phyloP scores from a whole-genome alignment of 1,140 invertebrate genomes.

The Tyrophagus putrescentiae region DNA sequence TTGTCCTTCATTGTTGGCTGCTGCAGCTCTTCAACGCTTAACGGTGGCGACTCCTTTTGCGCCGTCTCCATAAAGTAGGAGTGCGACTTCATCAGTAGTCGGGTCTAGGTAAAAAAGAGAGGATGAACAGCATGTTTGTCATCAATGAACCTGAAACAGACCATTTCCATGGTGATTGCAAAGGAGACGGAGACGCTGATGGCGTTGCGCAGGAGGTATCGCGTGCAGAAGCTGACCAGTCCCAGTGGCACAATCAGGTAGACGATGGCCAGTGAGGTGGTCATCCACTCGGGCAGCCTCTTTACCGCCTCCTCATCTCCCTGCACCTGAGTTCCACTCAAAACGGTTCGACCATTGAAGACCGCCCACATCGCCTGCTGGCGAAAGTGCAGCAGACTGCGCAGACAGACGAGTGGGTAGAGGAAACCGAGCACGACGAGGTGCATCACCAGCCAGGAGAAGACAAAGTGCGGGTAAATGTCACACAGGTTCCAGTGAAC shows the following conservation, averaged over 20 bases:
- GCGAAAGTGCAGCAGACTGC: not conserved
- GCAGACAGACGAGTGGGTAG: constrained; percentile 8
- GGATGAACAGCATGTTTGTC: not conserved
- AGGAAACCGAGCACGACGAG: not conserved
- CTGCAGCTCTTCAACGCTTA: too few relatives aligned
- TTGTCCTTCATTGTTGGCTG: too few relatives aligned
- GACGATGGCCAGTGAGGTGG: too few relatives aligned
- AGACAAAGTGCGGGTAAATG: not conserved
- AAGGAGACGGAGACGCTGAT: not conserved
- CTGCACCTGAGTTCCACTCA: too few relatives aligned
- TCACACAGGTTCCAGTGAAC: constrained; percentile 6
- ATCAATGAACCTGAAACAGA: not conserved
- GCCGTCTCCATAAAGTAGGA: constrained; percentile 15
- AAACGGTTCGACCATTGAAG: too few relatives aligned
- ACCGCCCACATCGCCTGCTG: too few relatives aligned
- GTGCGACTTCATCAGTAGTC: constrained; percentile 16
- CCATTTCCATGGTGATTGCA: constrained; percentile 1
- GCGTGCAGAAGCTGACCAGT: too few relatives aligned
- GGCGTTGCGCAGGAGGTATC: too few relatives aligned
- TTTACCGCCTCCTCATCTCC: too few relatives aligned
- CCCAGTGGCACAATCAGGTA: too few relatives aligned
- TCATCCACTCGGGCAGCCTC: too few relatives aligned
- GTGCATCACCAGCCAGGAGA: not conserved
- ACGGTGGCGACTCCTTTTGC: too few relatives aligned
- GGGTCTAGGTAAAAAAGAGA: not conserved